A percentile compares a stretch with the other conserved stretches of the same genome.
phyloP scores from a whole-genome alignment of 2,888 invertebrate genomes.

The Mesopsocus fuscifrons region DNA sequence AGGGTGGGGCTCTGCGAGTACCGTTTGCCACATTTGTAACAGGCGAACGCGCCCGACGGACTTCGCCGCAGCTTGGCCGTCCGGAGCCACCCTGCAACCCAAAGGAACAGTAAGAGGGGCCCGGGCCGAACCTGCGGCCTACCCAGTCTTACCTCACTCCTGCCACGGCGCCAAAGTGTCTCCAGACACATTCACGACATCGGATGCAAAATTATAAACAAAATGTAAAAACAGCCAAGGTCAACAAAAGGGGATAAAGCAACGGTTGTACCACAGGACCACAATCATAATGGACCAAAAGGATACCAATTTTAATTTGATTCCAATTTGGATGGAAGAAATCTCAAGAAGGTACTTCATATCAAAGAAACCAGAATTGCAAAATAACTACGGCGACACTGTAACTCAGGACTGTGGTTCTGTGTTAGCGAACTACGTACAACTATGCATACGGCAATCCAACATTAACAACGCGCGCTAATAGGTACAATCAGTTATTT shows the following conservation, averaged over 20 bases:
- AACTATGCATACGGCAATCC: not conserved
- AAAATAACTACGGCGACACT: too few species aligned
- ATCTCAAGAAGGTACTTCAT: too few species aligned
- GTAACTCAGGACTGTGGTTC: not conserved
- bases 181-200: not conserved
- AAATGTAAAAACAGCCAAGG: not conserved
- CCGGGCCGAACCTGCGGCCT: not conserved
- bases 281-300: too few species aligned
- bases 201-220: not conserved
- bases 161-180: not conserved
- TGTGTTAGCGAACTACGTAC: not conserved
- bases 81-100: not conserved
- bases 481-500: too few species aligned
- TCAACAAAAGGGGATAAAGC: not conserved
- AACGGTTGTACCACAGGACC: too few species aligned
- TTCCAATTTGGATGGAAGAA: too few species aligned
- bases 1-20: conserved; percentile 14
- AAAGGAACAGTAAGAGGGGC: not conserved
- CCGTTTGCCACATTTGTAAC: conserved; percentile 6
- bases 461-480: not conserved
- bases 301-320: too few species aligned
- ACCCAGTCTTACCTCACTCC: not conserved
- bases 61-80: not conserved
- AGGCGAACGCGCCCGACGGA: conserved; percentile 3
- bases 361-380: too few species aligned